A percentile compares a stretch with the other conserved stretches of the same genome.
These are phyloP conservation scores for Mustelus asterias DNA, from an alignment of 2,113 vertebrate genomes.

Conservation along the genomic window DNA sequence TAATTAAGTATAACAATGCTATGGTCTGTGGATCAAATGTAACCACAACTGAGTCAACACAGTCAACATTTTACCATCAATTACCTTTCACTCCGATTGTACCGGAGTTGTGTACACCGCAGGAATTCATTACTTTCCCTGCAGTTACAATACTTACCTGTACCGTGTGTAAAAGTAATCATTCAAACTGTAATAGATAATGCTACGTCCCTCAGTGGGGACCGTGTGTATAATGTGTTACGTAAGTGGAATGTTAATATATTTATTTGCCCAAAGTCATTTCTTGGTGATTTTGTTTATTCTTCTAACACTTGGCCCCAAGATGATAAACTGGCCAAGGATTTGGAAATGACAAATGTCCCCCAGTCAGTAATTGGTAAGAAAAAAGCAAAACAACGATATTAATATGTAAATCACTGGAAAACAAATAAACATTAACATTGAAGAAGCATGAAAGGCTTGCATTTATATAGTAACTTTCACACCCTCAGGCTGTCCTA, in stretches of 20 bases:
- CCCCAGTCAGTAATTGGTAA: background rate
- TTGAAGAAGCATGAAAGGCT: background rate
- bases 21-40: background rate
- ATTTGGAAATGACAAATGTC: background rate
- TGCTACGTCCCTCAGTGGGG: background rate
- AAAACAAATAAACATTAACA: background rate
- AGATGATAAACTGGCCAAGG: background rate
- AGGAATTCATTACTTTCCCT: background rate
- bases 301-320: background rate
- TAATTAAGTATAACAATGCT: background rate
- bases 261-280: background rate
- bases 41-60: background rate
- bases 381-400: background rate
- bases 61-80: background rate
- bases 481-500: background rate
- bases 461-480: background rate
- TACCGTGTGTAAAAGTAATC: background rate
- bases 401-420: background rate
- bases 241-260: background rate
- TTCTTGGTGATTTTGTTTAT: background rate
- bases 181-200: background rate
- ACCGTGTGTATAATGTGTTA: background rate
- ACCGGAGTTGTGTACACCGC: background rate
- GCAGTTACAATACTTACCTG: too few species aligned
- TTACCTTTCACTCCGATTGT: background rate